phyloP scores from a whole-genome alignment of 2,797 vertebrate genomes.

The Catostomus latipinnis region DNA sequence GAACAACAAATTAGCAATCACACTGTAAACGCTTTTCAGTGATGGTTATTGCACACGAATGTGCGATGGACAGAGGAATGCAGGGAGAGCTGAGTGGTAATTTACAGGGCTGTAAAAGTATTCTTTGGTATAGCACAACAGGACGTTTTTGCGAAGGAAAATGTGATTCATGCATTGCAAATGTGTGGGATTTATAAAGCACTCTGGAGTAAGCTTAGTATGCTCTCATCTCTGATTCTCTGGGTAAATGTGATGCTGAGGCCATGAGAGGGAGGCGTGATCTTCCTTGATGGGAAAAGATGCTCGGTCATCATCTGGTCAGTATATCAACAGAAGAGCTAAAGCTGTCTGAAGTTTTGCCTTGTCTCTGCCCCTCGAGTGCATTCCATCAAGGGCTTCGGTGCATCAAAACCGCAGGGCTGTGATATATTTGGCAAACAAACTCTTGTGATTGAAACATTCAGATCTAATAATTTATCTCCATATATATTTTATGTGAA shows the following conservation, averaged over 20 bases:
- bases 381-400: constrained; percentile 21
- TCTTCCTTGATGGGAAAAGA: constrained; percentile 32
- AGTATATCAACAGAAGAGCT: constrained; percentile 22
- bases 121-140: constrained; percentile 39
- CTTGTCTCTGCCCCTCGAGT: constrained; percentile 23
- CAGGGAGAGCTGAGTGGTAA: constrained; percentile 19
- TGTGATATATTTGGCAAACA: constrained; percentile 17
- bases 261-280: neutral
- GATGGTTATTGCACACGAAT: neutral
- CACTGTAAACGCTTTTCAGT: constrained; percentile 15
- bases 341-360: constrained; percentile 22
- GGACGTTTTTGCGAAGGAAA: constrained; percentile 45
- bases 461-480: constrained; percentile 10
- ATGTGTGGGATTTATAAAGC: constrained; percentile 43
- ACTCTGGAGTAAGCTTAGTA: constrained; percentile 34
- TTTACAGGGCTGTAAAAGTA: constrained; percentile 48
- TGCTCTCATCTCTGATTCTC: constrained; percentile 34
- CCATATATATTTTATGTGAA: constrained; percentile 7
- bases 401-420: constrained; percentile 12
- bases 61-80: constrained; percentile 12
- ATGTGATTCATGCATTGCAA: constrained; percentile 48
- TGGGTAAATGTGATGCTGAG: constrained; percentile 16
- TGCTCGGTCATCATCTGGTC: constrained; percentile 29
- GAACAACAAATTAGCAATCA: constrained; percentile 11
- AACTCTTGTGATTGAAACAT: constrained; percentile 19